Conservation (phyloP, 2,113 vertebrate species). For the Indicator maculatus region DNA sequence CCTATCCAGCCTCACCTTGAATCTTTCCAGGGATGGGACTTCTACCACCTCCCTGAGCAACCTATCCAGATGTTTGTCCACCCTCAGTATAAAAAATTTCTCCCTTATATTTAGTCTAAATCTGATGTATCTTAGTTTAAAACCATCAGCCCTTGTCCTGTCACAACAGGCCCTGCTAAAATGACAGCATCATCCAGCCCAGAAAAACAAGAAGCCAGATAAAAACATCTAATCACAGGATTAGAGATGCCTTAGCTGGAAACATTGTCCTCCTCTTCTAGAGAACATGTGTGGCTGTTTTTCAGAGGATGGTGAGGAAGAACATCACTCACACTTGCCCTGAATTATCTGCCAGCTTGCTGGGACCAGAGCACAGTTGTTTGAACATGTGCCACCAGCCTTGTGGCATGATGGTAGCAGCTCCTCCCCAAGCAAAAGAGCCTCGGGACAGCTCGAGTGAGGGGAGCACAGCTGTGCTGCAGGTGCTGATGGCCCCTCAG, state of each 20-base stretch:
- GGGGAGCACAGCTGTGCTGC: not conserved
- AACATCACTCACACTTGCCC: not conserved
- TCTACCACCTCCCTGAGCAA: no score
- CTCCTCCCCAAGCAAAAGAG: not conserved
- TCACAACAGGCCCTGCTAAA: no score
- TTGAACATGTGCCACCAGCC: not conserved
- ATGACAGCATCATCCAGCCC: not conserved
- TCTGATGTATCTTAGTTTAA: no score
- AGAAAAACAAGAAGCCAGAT: not conserved
- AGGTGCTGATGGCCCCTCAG: not conserved
- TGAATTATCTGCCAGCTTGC: not conserved
- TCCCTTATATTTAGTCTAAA: no score
- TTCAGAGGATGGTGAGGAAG: not conserved
- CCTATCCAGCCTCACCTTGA: no score
- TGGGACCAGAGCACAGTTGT: not conserved
- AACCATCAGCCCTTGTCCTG: no score
- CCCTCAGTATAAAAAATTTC: no score
- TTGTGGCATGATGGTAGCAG: rapidly evolving
- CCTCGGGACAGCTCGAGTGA: not conserved
- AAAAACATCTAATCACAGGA: not conserved
- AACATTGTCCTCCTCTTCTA: not conserved
- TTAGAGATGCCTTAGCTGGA: not conserved
- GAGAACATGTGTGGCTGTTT: not conserved
- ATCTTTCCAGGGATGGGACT: no score
- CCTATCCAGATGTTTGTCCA: no score